These are phyloP conservation scores for Spinibarbus caldwelli DNA, from an alignment of 2,797 vertebrate genomes.

Conservation along the genomic window DNA sequence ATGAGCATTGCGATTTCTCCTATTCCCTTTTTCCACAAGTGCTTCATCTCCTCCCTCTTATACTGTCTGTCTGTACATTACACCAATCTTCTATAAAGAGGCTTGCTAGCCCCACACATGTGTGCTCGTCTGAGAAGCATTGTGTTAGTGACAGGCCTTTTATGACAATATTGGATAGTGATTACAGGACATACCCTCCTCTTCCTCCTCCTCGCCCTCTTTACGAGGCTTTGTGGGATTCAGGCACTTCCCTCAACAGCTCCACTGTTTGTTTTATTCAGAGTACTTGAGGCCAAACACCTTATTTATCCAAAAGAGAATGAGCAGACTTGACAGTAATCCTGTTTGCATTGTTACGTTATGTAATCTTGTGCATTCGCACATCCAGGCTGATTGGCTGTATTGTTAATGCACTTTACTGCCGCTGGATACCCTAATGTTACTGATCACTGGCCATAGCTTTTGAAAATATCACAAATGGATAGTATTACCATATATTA, in stretches of 20 bases:
- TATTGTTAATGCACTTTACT: background rate
- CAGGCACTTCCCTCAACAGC: slow-evolving; percentile 27
- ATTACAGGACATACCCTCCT: background rate
- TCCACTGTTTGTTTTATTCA: slow-evolving; percentile 38
- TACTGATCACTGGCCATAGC: background rate
- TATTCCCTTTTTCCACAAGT: slow-evolving; percentile 5
- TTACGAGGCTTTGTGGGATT: slow-evolving; percentile 28
- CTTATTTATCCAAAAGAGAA: slow-evolving; percentile 33
- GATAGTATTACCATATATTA: background rate
- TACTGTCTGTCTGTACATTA: background rate
- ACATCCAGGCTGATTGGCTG: background rate
- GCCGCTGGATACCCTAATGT: background rate
- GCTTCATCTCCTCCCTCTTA: slow-evolving; percentile 5
- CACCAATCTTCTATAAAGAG: slow-evolving; percentile 10
- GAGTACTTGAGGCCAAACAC: slow-evolving; percentile 20
- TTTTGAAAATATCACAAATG: background rate
- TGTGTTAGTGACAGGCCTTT: background rate
- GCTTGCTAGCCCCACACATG: background rate
- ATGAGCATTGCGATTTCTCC: background rate
- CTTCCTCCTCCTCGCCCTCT: slow-evolving; percentile 21
- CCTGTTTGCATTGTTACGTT: slow-evolving; percentile 23
- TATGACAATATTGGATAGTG: slow-evolving; percentile 13
- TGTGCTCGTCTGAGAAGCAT: background rate
- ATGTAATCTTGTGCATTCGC: background rate
- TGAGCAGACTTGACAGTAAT: slow-evolving; percentile 27